These are phyloP conservation scores for Cetoscarus ocellatus DNA, from an alignment of 2,797 vertebrate genomes.

Conservation along the genomic window DNA sequence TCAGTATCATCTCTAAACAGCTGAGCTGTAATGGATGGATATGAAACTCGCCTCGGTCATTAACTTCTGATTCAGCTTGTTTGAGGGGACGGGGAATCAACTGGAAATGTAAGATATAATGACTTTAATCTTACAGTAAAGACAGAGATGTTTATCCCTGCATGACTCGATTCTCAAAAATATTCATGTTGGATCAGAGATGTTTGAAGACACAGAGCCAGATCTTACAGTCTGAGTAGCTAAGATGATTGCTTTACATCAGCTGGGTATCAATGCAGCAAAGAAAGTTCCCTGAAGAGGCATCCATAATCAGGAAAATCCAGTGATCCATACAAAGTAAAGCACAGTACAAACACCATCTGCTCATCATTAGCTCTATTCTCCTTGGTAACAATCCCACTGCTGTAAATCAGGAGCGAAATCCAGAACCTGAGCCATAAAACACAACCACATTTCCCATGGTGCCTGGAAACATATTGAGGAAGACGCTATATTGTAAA, in stretches of 20 bases:
- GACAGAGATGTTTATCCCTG: background rate
- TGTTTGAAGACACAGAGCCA: background rate
- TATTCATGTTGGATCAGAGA: background rate
- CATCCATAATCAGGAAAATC: too few relatives aligned
- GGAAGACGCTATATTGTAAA: background rate
- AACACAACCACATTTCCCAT: constrained; percentile 21
- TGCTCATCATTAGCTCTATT: constrained; percentile 2
- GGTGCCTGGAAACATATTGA: constrained; percentile 3
- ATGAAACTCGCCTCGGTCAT: constrained; percentile 15
- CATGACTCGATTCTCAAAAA: background rate
- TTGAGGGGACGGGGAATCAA: constrained; percentile 10
- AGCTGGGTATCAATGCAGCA: too few relatives aligned
- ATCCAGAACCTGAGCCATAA: constrained; percentile 13
- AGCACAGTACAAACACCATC: background rate
- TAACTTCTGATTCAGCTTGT: constrained; percentile 13
- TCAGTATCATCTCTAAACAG: constrained; percentile 46
- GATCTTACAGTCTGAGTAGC: background rate
- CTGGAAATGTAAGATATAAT: background rate
- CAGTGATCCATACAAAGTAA: background rate
- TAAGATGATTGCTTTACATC: too few relatives aligned
- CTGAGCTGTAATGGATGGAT: constrained; percentile 30
- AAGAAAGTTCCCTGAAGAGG: too few relatives aligned
- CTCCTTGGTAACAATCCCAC: constrained; percentile 5
- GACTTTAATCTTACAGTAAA: constrained; percentile 9
- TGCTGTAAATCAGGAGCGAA: constrained; percentile 6